These are phyloP conservation scores for Malacoctenus gilli DNA, from an alignment of 2,797 vertebrate genomes.

Conservation along the genomic window DNA sequence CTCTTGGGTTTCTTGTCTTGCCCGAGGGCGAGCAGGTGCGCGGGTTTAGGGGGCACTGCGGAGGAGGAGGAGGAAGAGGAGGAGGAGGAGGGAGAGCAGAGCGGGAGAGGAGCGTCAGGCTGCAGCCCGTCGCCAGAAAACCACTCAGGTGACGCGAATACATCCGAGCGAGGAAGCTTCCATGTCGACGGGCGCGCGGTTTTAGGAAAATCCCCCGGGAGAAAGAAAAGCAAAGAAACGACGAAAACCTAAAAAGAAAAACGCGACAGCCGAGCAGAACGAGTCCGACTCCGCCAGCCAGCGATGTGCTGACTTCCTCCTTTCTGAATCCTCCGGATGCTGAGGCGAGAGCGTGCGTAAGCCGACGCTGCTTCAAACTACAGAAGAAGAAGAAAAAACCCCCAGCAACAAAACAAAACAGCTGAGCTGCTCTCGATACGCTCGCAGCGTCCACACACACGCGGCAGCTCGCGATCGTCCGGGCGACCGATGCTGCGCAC, in stretches of 20 bases:
- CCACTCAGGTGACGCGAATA: slow-evolving; percentile 43
- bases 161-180: slow-evolving; percentile 67
- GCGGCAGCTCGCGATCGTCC: too few species aligned
- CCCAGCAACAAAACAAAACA: too few species aligned
- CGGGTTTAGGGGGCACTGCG: slow-evolving; percentile 89
- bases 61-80: slow-evolving; percentile 27
- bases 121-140: too few species aligned
- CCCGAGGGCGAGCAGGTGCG: slow-evolving; percentile 83
- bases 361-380: too few species aligned
- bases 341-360: slow-evolving; percentile 49
- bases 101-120: slow-evolving; percentile 22
- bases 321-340: slow-evolving; percentile 93
- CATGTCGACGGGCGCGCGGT: slow-evolving; percentile 50
- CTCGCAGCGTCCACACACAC: neutral
- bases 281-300: slow-evolving; percentile 30
- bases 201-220: too few species aligned
- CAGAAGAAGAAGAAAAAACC: too few species aligned
- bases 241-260: slow-evolving; percentile 12
- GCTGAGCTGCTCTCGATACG: too few species aligned
- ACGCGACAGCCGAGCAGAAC: slow-evolving; percentile 21
- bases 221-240: neutral
- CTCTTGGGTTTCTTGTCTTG: slow-evolving; percentile 82
- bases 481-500: too few species aligned
- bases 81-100: slow-evolving; percentile 30
- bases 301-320: slow-evolving; percentile 80